Evolutionary conservation across 2,888 invertebrate genomes (phyloP).

Genomic region (Xestobium rufovillosum): DNA sequence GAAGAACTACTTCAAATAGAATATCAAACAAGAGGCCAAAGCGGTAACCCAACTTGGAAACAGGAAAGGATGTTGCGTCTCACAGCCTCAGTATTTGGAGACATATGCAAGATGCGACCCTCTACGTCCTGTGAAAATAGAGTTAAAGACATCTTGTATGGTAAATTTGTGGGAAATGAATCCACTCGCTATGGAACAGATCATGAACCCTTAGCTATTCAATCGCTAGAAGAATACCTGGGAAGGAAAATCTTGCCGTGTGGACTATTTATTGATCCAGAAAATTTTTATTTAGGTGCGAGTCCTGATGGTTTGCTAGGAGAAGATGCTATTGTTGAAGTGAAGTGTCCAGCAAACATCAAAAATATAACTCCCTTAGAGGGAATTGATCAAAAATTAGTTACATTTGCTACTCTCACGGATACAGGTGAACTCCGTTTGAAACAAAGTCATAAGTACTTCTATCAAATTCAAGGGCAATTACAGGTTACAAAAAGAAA

Average conservation of each 20-base stretch:
- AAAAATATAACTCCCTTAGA: conserved; percentile 6
- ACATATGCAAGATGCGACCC: conserved; percentile 13
- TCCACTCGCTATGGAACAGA: conserved; percentile 11
- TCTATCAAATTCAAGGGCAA: conserved; percentile 17
- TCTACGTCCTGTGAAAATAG: conserved; percentile 3
- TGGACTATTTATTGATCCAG: conserved; percentile 13
- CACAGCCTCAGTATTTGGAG: conserved; percentile 16
- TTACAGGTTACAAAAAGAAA: too few relatives aligned
- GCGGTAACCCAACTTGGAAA: conserved; percentile 4
- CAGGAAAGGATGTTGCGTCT: conserved; percentile 6
- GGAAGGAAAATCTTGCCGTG: too few relatives aligned
- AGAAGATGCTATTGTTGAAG: conserved; percentile 15
- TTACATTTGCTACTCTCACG: conserved; percentile 6
- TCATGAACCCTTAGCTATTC: too few relatives aligned
- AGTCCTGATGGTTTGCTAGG: conserved; percentile 17
- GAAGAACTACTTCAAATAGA: conserved; percentile 9
- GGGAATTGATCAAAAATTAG: conserved; percentile 5
- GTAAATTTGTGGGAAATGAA: conserved; percentile 7
- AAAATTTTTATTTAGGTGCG: conserved; percentile 15
- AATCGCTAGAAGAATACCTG: too few relatives aligned
- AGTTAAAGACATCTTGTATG: conserved; percentile 10
- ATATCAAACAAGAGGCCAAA: conserved; percentile 8
- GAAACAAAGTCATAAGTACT: conserved; percentile 15
- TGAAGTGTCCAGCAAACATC: conserved; percentile 12
- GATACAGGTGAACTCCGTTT: conserved; percentile 6